These are phyloP conservation scores for Pelecanoides urinatrix DNA, from an alignment of 2,113 vertebrate genomes.

Conservation along the genomic window DNA sequence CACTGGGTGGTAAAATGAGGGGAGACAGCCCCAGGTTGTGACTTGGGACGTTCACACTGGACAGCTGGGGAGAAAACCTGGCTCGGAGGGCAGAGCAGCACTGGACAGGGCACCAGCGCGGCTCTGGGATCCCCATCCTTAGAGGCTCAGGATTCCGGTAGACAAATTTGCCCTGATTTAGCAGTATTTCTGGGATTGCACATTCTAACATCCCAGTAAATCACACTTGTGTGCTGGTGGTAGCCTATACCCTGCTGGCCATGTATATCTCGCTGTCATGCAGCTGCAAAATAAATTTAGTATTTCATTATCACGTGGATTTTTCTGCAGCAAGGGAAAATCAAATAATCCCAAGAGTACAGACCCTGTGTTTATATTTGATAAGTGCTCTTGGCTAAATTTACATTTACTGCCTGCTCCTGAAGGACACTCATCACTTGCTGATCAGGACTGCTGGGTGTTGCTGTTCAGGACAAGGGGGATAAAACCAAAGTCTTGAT, in stretches of 20 bases:
- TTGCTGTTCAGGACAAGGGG: not conserved
- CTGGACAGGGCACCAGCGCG: accelerated
- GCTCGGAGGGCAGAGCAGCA: not conserved
- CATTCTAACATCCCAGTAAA: not conserved
- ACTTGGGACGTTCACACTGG: not conserved
- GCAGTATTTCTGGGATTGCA: not conserved
- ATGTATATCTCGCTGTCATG: not conserved
- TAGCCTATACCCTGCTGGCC: not conserved
- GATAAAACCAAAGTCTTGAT: not conserved
- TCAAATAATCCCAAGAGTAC: not conserved
- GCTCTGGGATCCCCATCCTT: not conserved
- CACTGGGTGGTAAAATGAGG: accelerated
- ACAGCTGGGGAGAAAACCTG: not conserved
- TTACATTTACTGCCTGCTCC: not conserved
- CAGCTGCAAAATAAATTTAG: not conserved
- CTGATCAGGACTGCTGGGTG: not conserved
- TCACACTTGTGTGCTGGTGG: not conserved
- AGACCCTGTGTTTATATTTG: not conserved
- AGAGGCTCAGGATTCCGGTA: not conserved
- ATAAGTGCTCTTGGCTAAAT: conserved; percentile 16
- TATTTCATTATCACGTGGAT: not conserved
- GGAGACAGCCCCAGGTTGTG: not conserved
- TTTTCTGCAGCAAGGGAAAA: conserved; percentile 14
- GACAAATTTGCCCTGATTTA: not conserved
- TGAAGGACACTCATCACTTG: not conserved